These are phyloP conservation scores for Cantharis lateralis DNA, from an alignment of 2,888 invertebrate genomes.

Conservation along the genomic window DNA sequence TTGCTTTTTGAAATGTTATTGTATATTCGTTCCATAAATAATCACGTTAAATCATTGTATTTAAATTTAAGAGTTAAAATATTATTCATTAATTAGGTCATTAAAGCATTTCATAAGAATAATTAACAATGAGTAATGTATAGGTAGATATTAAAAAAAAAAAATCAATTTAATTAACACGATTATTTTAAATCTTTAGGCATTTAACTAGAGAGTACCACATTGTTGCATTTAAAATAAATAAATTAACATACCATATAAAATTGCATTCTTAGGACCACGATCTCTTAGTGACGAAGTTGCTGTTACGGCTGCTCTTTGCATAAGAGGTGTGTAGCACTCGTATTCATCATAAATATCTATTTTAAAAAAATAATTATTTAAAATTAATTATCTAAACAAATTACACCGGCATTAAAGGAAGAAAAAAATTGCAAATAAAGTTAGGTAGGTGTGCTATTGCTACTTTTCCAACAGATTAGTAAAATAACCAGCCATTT, in stretches of 20 bases:
- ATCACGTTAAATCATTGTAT: neutral
- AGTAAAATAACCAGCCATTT: constrained; percentile 4
- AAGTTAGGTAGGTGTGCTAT: neutral
- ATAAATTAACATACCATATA: constrained; percentile 75
- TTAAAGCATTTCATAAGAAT: neutral
- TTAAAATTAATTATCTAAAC: constrained; percentile 13
- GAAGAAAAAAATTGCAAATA: neutral
- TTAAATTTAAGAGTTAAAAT: neutral
- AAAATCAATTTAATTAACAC: neutral
- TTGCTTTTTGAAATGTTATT: neutral
- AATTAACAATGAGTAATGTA: neutral
- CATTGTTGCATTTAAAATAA: neutral
- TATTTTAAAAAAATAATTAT: constrained; percentile 34
- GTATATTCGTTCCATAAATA: neutral
- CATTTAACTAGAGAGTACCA: neutral
- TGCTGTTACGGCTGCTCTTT: constrained; percentile 73
- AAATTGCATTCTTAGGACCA: constrained; percentile 82
- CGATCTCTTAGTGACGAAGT: constrained; percentile 81
- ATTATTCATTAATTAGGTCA: neutral
- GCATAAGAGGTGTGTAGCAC: constrained; percentile 80
- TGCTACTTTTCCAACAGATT: neutral
- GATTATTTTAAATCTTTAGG: neutral
- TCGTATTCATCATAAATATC: constrained; percentile 65
- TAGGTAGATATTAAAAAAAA: neutral
- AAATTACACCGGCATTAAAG: neutral